These are phyloP conservation scores for Pyralis farinalis DNA, from an alignment of 2,888 invertebrate species.

Conservation along the genomic window DNA sequence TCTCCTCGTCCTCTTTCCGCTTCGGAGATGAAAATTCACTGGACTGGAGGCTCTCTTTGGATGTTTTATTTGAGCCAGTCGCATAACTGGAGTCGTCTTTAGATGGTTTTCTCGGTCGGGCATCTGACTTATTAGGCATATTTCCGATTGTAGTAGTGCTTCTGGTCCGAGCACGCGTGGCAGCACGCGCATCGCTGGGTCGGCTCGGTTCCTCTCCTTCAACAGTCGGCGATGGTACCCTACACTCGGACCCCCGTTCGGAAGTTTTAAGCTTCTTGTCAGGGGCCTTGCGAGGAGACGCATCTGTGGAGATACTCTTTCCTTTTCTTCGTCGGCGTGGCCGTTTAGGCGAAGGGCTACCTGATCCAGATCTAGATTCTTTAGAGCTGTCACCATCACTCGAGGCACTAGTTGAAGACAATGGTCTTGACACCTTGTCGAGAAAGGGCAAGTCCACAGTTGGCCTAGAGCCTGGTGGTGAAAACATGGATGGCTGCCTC, in stretches of 20 bases:
- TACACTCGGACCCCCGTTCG: slow-evolving; percentile 88
- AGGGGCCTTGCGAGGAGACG: slow-evolving; percentile 83
- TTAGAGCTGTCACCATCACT: slow-evolving; percentile 82
- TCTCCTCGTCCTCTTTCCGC: slow-evolving; percentile 83
- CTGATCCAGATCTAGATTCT: slow-evolving; percentile 59
- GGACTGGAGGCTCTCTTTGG: slow-evolving; percentile 82
- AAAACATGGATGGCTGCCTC: slow-evolving; percentile 62
- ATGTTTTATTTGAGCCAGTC: slow-evolving; percentile 65
- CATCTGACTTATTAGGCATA: slow-evolving; percentile 82
- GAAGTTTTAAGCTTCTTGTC: slow-evolving; percentile 92
- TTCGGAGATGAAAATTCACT: slow-evolving; percentile 82
- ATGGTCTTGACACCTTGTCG: slow-evolving; percentile 87
- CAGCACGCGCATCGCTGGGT: slow-evolving; percentile 65
- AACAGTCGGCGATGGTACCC: slow-evolving; percentile 86
- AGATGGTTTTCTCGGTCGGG: slow-evolving; percentile 74
- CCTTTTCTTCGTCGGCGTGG: slow-evolving; percentile 65
- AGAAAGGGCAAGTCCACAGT: slow-evolving; percentile 89
- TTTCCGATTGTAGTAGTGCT: slow-evolving; percentile 85
- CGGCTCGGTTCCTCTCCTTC: slow-evolving; percentile 87
- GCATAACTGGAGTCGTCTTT: slow-evolving; percentile 54
- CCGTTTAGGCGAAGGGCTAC: slow-evolving; percentile 64
- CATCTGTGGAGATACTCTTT: slow-evolving; percentile 57
- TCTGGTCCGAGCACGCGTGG: slow-evolving; percentile 85
- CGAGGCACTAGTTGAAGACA: slow-evolving; percentile 82
- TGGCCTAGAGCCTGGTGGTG: slow-evolving; percentile 69